A percentile compares a stretch with the other conserved stretches of the same genome.
Evolutionary conservation across 2,797 vertebrate species (phyloP).

Genomic region (Ptychadena robeensis): DNA sequence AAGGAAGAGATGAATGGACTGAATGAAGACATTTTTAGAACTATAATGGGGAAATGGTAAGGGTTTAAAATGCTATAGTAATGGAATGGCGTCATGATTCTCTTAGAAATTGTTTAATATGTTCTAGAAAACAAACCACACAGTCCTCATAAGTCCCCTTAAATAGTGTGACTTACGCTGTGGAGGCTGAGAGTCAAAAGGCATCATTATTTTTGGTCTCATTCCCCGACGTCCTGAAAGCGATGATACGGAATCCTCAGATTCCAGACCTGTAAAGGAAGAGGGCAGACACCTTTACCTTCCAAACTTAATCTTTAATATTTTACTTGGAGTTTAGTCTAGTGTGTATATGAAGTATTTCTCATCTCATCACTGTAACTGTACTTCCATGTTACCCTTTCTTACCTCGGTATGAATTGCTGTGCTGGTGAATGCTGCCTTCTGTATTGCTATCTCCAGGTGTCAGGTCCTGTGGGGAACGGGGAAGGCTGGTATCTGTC

Average conservation of each 20-base stretch:
- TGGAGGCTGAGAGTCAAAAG: conserved; percentile 95
- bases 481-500: conserved; percentile 95
- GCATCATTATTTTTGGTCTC: conserved; percentile 99
- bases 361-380: no score
- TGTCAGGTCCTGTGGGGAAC: conserved; percentile 94
- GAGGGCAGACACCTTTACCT: neutral
- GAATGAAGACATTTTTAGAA: neutral
- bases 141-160: no score
- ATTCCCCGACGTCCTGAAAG: conserved; percentile 94
- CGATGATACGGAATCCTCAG: conserved; percentile 97
- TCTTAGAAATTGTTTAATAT: no score
- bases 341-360: no score
- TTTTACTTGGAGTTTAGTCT: neutral
- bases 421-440: conserved; percentile 89
- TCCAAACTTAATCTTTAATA: no score
- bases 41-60: neutral
- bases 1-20: neutral
- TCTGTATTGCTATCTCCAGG: conserved; percentile 90
- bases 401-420: conserved; percentile 94
- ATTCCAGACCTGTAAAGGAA: conserved; percentile 86
- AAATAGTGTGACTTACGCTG: conserved; percentile 99
- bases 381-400: neutral
- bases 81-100: no score
- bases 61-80: no score
- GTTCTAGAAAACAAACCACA: no score